A percentile compares a stretch with the other conserved stretches of the same genome.
Evolutionary conservation across 2,113 vertebrate genomes (phyloP).

Genomic region (Echinops telfairi): DNA sequence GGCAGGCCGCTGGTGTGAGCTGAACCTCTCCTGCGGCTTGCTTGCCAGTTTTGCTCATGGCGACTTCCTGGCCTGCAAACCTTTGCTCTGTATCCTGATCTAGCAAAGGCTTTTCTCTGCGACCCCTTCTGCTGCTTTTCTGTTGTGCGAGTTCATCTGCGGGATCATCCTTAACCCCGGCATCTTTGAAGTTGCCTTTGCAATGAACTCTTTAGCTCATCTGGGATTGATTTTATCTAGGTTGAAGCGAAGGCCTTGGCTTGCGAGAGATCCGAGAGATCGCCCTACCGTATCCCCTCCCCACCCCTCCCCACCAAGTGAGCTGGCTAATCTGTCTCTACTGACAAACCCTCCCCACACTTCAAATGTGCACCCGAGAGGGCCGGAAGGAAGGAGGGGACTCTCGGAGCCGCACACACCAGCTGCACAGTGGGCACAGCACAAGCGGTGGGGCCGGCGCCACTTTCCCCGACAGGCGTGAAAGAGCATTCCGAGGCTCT

Average conservation of each 20-base stretch:
- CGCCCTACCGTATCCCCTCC: neutral
- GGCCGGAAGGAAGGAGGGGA: fast-evolving
- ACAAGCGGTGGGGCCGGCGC: neutral
- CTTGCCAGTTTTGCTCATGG: neutral
- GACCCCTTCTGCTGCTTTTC: conserved; percentile 1
- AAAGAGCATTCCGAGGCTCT: neutral
- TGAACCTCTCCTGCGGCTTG: neutral
- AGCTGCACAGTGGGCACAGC: neutral
- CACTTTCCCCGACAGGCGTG: fast-evolving
- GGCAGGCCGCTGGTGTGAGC: neutral
- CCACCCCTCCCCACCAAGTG: neutral
- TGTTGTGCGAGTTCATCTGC: conserved; percentile 19
- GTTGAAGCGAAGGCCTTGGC: conserved; percentile 42
- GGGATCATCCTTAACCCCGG: conserved; percentile 34
- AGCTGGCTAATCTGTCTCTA: conserved; percentile 57
- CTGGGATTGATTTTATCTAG: conserved; percentile 72
- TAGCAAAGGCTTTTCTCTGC: neutral
- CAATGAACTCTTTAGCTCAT: conserved; percentile 70
- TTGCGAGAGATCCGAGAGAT: too few relatives aligned
- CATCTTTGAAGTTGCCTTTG: conserved; percentile 72
- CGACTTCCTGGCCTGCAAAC: neutral
- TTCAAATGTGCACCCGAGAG: fast-evolving
- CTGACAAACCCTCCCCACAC: conserved; percentile 52
- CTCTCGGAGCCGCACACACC: neutral
- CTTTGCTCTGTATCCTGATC: neutral